Conservation (phyloP, 1,140 invertebrate genomes). For the Solenopsis invicta region DNA sequence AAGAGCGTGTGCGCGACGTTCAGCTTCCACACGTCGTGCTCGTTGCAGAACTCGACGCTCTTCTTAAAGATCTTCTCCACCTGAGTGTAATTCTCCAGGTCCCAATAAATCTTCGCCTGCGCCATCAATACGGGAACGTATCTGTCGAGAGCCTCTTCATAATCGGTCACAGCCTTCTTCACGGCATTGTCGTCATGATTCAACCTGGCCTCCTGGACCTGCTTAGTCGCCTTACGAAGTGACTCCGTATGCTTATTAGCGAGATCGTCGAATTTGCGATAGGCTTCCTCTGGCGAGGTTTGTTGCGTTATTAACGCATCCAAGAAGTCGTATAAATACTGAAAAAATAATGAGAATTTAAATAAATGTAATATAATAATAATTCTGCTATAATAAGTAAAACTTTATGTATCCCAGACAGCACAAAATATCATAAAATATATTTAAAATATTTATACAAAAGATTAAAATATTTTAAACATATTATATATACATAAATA, state of each 20-base stretch:
- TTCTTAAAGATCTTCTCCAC: conserved; percentile 98
- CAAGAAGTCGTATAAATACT: conserved; percentile 96
- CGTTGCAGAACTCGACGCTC: conserved; percentile 99
- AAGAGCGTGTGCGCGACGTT: conserved; percentile 99
- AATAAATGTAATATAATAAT: not conserved
- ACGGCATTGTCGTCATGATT: conserved; percentile 96
- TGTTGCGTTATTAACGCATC: conserved; percentile 99
- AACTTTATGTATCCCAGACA: not conserved
- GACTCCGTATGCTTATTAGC: conserved; percentile 96
- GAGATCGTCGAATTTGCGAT: conserved; percentile 98
- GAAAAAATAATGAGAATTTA: conserved; percentile 77
- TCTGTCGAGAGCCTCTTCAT: conserved; percentile 96
- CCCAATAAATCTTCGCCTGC: conserved; percentile 99
- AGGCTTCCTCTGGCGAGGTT: conserved; percentile 98
- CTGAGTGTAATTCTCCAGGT: conserved; percentile 97
- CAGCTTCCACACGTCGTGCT: conserved; percentile 98
- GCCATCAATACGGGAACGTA: conserved; percentile 99
- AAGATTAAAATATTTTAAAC: too few species aligned
- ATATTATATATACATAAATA: too few species aligned
- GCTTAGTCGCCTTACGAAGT: conserved; percentile 96
- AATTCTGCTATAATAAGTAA: not conserved
- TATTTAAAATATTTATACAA: too few species aligned
- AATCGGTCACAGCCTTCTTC: conserved; percentile 96
- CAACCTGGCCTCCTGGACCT: conserved; percentile 95
- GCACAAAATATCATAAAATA: too few species aligned